Percentiles rank a stretch among this genome's conserved stretches.
Conservation (phyloP, 2,113 vertebrate genomes). For the Gobius niger region DNA sequence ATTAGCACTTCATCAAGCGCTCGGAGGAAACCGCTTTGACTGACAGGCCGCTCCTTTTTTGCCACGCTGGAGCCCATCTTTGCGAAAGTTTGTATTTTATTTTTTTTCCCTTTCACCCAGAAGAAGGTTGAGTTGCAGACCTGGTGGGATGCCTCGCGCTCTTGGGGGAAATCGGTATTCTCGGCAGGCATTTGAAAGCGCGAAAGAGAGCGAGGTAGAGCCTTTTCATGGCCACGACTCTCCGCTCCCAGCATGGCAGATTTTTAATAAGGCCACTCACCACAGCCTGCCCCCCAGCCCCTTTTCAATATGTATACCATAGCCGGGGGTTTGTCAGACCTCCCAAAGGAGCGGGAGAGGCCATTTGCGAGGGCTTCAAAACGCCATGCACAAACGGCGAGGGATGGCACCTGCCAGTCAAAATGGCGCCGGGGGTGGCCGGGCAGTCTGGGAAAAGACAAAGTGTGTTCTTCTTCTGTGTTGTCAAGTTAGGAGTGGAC, state of each 20-base stretch:
- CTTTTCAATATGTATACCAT: constrained; percentile 46
- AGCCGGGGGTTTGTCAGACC: constrained; percentile 43
- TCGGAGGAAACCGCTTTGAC: constrained; percentile 25
- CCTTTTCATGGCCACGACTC: constrained; percentile 54
- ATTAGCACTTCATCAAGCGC: neutral
- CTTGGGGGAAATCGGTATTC: constrained; percentile 57
- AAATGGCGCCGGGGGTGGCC: neutral
- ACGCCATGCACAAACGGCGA: constrained; percentile 37
- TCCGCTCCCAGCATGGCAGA: constrained; percentile 62
- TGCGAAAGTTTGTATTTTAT: constrained; percentile 13
- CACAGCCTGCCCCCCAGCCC: constrained; percentile 36
- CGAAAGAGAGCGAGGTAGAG: constrained; percentile 34
- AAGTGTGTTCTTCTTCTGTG: neutral
- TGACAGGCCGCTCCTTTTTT: constrained; percentile 44
- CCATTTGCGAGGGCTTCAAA: constrained; percentile 44
- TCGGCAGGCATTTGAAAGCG: constrained; percentile 36
- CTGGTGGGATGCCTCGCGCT: constrained; percentile 50
- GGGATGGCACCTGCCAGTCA: constrained; percentile 58
- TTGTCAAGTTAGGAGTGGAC: neutral
- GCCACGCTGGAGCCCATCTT: constrained; percentile 45
- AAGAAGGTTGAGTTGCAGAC: constrained; percentile 32
- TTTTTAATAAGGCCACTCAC: constrained; percentile 70
- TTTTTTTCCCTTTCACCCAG: constrained; percentile 23
- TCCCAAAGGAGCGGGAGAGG: constrained; percentile 31
- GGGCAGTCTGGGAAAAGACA: constrained; percentile 3